phyloP scores from a whole-genome alignment of 30 jellyfish, hydroid and myxozoan species.

The Turritopsis dohrnii region DNA sequence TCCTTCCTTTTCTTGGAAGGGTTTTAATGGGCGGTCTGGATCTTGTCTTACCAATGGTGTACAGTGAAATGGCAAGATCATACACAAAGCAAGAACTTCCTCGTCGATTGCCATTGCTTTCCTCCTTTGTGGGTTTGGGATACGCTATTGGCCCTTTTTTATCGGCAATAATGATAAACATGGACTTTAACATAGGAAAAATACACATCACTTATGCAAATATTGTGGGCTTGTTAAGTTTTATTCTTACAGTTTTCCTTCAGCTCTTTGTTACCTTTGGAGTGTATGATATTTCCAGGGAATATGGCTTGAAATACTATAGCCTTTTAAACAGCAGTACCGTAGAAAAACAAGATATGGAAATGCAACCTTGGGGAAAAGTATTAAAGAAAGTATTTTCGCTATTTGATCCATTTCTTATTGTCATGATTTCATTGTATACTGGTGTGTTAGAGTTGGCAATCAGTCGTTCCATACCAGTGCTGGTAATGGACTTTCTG shows the following conservation, averaged over 20 bases:
- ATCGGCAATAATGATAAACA: neutral
- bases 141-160: neutral
- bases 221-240: neutral
- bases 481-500: too few relatives aligned
- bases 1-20: too few relatives aligned
- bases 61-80: neutral
- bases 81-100: neutral
- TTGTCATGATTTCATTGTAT: too few relatives aligned
- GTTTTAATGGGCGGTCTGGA: too few relatives aligned
- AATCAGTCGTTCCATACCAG: too few relatives aligned
- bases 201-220: neutral
- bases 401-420: too few relatives aligned
- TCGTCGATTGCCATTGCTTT: neutral
- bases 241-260: neutral
- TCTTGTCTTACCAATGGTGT: too few relatives aligned
- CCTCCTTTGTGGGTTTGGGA: neutral
- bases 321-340: too few relatives aligned
- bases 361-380: too few relatives aligned
- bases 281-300: neutral
- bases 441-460: too few relatives aligned
- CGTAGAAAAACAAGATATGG: too few relatives aligned
- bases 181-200: neutral
- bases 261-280: neutral
- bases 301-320: neutral
- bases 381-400: too few relatives aligned